Percentiles rank a stretch among this genome's conserved stretches.
Conservation (phyloP, 2,888 invertebrate genomes). For the Cryptocephalus primarius region DNA sequence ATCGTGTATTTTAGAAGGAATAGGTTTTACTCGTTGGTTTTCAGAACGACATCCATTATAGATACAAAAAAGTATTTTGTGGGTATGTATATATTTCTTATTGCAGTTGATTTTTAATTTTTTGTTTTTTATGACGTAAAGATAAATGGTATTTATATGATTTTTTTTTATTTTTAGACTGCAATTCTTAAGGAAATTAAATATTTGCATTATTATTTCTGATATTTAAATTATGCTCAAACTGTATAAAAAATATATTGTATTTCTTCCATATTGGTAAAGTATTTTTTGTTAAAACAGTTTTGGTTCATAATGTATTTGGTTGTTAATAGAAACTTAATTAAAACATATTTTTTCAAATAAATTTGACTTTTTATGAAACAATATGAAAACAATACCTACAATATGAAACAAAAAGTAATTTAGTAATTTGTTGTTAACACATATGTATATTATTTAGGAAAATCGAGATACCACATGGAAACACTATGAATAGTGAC, state of each 20-base stretch:
- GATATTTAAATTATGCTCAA: background rate
- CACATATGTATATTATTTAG: no score
- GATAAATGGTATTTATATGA: background rate
- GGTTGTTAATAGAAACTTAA: background rate
- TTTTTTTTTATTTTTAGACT: background rate
- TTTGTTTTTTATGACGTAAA: background rate
- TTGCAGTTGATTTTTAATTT: no score
- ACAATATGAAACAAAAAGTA: no score
- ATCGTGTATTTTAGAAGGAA: no score
- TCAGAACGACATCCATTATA: no score
- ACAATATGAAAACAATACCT: no score
- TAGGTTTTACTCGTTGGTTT: no score
- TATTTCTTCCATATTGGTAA: background rate
- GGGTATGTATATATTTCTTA: no score
- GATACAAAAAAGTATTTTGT: no score
- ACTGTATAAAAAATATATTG: background rate
- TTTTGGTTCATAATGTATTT: background rate
- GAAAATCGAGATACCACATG: no score
- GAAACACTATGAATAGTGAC: no score
- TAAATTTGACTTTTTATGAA: background rate
- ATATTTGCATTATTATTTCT: background rate
- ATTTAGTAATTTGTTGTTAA: no score
- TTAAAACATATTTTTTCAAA: background rate
- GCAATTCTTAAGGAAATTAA: background rate
- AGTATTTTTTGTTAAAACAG: background rate